Conservation (phyloP, 2,888 invertebrate genomes). For the Tetragonisca angustula region DNA sequence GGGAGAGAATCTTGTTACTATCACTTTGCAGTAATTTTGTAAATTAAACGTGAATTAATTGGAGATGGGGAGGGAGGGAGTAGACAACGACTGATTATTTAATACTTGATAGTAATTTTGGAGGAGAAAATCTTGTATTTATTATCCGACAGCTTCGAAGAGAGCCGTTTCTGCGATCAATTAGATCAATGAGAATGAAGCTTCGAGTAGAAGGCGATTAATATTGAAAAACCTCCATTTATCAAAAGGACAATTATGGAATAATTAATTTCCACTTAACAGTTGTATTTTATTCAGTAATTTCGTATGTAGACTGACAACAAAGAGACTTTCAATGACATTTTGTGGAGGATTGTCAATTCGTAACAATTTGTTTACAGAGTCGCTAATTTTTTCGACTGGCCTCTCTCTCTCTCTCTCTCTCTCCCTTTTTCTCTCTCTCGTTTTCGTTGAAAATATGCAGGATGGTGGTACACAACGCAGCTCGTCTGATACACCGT, state of each 20-base stretch:
- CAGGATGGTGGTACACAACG: background rate
- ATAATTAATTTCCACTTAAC: no score
- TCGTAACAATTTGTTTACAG: background rate
- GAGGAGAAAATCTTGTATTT: no score
- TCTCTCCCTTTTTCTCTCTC: background rate
- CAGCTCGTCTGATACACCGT: background rate
- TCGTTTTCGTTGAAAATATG: background rate
- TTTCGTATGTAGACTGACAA: background rate
- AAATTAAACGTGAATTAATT: no score
- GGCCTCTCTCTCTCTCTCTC: no score
- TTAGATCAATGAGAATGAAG: background rate
- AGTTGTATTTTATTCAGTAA: background rate
- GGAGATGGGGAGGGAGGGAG: no score
- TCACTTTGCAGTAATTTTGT: background rate
- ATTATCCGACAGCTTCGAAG: no score
- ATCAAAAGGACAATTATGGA: no score
- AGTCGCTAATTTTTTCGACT: no score
- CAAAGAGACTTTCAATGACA: background rate
- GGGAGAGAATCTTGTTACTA: background rate
- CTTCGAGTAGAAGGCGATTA: background rate
- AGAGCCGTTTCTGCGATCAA: background rate
- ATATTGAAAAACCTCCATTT: no score
- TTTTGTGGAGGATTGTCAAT: background rate
- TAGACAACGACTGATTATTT: no score
- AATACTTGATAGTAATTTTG: no score